phyloP scores from a whole-genome alignment of 2,797 vertebrate genomes.

The Basileuterus tristriatus region DNA sequence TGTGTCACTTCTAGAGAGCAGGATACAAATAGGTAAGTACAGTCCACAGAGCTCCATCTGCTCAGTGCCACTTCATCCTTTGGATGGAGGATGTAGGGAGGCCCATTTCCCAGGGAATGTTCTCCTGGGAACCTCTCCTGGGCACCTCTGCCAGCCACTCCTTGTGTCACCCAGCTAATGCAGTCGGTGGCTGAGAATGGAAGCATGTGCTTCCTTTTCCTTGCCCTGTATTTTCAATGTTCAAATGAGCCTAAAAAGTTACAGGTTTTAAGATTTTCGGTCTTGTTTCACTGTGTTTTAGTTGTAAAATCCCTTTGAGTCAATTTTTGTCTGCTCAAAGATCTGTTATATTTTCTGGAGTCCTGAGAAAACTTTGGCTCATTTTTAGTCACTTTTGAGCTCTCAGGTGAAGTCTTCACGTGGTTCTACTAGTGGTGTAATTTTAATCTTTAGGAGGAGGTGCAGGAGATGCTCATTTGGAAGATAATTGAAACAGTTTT shows the following conservation, averaged over 20 bases:
- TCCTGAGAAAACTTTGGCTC: not conserved
- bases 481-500: not conserved
- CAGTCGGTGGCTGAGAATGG: not conserved
- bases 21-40: not conserved
- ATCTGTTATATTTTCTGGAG: not conserved
- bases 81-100: too few relatives aligned
- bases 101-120: not conserved
- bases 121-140: not conserved
- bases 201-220: not conserved
- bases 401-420: not conserved
- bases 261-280: not conserved
- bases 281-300: not conserved
- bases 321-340: not conserved
- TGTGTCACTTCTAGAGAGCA: not conserved
- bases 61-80: not conserved
- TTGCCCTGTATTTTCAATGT: not conserved
- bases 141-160: not conserved
- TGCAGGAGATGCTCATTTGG: not conserved
- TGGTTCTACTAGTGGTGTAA: fast-evolving
- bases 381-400: not conserved
- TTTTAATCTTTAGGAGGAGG: not conserved
- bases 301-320: not conserved
- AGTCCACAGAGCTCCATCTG: not conserved
- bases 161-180: not conserved
- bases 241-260: not conserved